Conservation (phyloP, 2,797 vertebrate species). For the Apogon hyalosoma region DNA sequence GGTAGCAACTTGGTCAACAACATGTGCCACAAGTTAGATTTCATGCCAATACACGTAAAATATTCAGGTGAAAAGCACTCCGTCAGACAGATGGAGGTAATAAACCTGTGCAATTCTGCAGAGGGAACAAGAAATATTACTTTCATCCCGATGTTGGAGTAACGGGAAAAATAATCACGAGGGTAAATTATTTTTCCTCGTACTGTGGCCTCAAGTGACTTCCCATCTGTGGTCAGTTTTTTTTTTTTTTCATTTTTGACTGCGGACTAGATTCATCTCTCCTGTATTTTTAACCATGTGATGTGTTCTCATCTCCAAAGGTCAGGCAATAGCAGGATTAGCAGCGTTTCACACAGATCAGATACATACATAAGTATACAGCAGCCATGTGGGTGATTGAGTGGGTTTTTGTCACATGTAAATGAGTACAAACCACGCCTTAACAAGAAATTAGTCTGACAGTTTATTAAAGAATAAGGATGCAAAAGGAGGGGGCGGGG, state of each 20-base stretch:
- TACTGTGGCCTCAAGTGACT: not conserved
- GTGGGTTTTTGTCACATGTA: constrained; percentile 15
- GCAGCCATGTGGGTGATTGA: constrained; percentile 15
- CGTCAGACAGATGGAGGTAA: constrained; percentile 3
- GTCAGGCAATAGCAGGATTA: too few species aligned
- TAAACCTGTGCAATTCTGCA: not conserved
- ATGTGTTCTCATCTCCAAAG: not conserved
- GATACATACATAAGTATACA: not conserved
- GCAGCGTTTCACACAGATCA: not conserved
- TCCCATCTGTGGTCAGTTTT: constrained; percentile 5
- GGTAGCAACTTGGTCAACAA: not conserved
- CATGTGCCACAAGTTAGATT: not conserved
- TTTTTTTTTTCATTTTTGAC: constrained; percentile 2
- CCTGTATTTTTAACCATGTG: constrained; percentile 1
- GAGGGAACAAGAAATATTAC: not conserved
- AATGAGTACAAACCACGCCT: constrained; percentile 23
- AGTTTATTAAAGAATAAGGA: constrained; percentile 23
- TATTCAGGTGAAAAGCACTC: constrained; percentile 6
- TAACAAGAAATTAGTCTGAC: constrained; percentile 8
- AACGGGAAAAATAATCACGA: constrained; percentile 17
- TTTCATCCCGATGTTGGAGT: constrained; percentile 12
- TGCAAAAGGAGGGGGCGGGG: constrained; percentile 3
- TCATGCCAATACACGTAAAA: not conserved
- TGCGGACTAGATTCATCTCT: not conserved
- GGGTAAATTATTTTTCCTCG: constrained; percentile 10